Conservation (phyloP, 2,113 vertebrate species). For the Phalacrocorax carbo region DNA sequence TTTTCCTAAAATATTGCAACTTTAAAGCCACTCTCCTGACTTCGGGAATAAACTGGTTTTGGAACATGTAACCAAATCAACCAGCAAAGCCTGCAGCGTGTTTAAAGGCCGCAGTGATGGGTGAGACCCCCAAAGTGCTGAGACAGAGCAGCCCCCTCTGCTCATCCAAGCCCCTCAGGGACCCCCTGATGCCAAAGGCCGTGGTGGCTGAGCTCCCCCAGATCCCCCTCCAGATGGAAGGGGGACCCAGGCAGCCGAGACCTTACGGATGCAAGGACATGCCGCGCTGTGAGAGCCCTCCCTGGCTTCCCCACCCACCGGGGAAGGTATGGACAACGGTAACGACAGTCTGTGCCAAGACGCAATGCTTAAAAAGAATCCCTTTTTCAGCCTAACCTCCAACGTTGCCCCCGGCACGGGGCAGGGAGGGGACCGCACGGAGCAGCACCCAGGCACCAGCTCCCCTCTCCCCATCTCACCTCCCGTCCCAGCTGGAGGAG, state of each 20-base stretch:
- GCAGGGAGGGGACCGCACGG: background rate
- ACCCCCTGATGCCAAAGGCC: background rate
- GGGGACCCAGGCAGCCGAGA: background rate
- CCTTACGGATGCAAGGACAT: accelerated
- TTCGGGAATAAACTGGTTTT: background rate
- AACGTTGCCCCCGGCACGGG: background rate
- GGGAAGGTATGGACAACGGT: background rate
- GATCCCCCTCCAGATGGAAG: background rate
- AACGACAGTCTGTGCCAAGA: background rate
- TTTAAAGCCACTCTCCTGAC: background rate
- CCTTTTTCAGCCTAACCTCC: conserved; percentile 1
- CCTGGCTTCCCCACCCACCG: background rate
- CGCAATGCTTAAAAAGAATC: conserved; percentile 27
- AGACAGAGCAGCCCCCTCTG: background rate
- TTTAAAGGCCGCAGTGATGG: background rate
- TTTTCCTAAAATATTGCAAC: background rate
- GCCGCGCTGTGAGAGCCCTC: background rate
- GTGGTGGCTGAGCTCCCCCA: background rate
- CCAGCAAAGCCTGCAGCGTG: background rate
- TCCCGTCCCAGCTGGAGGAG: background rate
- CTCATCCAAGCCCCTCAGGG: background rate
- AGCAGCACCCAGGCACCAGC: background rate
- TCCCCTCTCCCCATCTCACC: background rate
- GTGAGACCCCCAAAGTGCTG: accelerated
- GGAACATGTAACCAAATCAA: background rate